A percentile compares a stretch with the other conserved stretches of the same genome.
Conservation (phyloP, 2,888 invertebrate species). For the Plutella xylostella region DNA sequence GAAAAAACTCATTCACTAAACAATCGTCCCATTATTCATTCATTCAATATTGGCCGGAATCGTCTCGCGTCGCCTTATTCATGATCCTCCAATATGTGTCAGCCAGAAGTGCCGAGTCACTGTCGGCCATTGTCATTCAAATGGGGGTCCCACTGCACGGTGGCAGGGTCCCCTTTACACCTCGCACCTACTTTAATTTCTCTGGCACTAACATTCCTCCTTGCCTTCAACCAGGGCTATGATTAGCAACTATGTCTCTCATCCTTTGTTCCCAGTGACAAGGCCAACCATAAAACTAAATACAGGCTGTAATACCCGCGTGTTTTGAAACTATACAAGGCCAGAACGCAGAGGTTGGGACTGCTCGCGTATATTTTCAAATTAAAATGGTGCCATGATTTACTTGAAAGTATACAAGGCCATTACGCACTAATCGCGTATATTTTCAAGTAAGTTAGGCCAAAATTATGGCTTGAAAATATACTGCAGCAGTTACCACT, state of each 20-base stretch:
- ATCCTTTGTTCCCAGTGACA: slow-evolving; percentile 52
- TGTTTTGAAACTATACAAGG: too few species aligned
- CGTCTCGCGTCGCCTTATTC: background rate
- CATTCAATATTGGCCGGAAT: background rate
- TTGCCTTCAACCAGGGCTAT: background rate
- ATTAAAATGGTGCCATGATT: too few species aligned
- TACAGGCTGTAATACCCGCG: slow-evolving; percentile 39
- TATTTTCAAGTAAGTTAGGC: too few species aligned
- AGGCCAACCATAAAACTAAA: slow-evolving; percentile 52
- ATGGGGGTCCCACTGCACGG: slow-evolving; percentile 53
- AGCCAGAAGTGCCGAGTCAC: slow-evolving; percentile 39
- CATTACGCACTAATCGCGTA: too few species aligned
- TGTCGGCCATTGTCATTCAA: slow-evolving; percentile 59
- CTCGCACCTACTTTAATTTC: background rate
- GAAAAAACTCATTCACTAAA: slow-evolving; percentile 4
- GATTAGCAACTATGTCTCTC: slow-evolving; percentile 1
- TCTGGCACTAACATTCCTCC: background rate
- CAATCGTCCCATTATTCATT: slow-evolving; percentile 1
- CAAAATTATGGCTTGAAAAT: too few species aligned
- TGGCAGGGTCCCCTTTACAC: slow-evolving; percentile 2
- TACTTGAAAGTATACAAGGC: too few species aligned
- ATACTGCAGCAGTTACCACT: too few species aligned
- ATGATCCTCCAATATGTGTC: background rate
- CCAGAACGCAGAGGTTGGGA: too few species aligned
- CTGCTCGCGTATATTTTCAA: too few species aligned